Base-by-base conservation (phyloP, 2,113 vertebrate species). In the Psettodes erumei region DNA sequence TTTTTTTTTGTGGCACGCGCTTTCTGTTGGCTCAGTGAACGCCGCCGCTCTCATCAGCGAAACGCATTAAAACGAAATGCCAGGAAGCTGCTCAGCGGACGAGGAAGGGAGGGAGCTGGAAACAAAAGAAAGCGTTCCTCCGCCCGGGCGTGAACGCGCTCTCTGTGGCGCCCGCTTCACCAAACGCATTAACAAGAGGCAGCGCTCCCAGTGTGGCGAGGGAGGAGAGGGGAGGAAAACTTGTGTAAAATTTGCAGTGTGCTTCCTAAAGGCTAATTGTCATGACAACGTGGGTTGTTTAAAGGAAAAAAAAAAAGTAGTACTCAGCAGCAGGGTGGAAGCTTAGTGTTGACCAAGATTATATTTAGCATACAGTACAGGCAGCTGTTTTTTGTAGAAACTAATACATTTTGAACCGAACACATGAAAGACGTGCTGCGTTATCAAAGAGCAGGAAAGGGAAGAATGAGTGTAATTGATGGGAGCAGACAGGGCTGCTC, bases 61-160 rank as follows among this genome's bases (percentile, higher is more conserved):
- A 65, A 76, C 42, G 21, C 55, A 80, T 82, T 64, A 51, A 88
- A 79, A 86, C 48, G 23, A 82, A 89, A 82, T 58, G 61, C 33
- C 16, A 27, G 18, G 73, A 71, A 45, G 42, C 43, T 45, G 68
- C 16, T 19, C 10, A 18, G 59, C 21, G 8, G 54, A 76, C 60
- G 59, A 70, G 37, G 18, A 67, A 51, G 12, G 27, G 33, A 32
- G 37, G 35, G 18, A 30, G 45, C 60, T 66, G 32, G 58, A 58
- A 47, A 67, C 72, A 63, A 79, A 78, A 50, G 60, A 5, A 18
- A n/a, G n/a, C n/a, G 55, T 71, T 84, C 78, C 70, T 85, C 70
- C 80, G 68, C 62, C 12, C 18, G 54, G 77, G 55, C 3, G 11
- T 28, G 45, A 27, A 55, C 38, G 23, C 23, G 21, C 33, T 73